Evolutionary conservation across 2,797 vertebrate species (phyloP).

Genomic region (Acrossocheilus fasciatus): DNA sequence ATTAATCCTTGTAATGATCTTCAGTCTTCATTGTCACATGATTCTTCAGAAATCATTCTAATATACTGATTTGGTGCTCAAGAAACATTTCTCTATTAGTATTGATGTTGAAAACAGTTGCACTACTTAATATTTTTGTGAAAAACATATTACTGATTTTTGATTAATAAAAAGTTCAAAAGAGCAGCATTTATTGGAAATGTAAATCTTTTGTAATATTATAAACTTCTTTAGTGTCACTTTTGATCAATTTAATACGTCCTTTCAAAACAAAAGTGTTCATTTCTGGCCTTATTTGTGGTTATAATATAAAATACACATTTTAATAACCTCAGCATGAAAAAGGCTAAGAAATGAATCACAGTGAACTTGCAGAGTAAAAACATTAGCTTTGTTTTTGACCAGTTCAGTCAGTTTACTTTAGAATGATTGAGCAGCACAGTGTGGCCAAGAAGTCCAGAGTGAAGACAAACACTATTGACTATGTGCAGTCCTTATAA

Average conservation of each 20-base stretch:
- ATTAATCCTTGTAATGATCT: too few species aligned
- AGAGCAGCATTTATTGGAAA: neutral
- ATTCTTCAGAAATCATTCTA: neutral
- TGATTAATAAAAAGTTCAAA: neutral
- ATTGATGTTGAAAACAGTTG: neutral
- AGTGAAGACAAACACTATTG: conserved; percentile 71
- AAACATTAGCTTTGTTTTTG: conserved; percentile 35
- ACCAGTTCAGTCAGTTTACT: conserved; percentile 18
- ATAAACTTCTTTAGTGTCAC: too few species aligned
- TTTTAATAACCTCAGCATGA: conserved; percentile 11
- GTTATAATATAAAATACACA: neutral
- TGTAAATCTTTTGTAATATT: neutral
- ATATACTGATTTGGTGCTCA: neutral
- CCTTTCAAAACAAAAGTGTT: neutral
- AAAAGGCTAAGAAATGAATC: neutral
- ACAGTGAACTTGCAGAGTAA: conserved; percentile 8
- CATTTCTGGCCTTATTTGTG: neutral
- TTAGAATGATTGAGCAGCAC: conserved; percentile 59
- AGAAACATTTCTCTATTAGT: neutral
- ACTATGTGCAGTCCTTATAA: conserved; percentile 89
- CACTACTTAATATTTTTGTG: neutral
- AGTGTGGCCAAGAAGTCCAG: conserved; percentile 64
- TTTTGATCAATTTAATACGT: neutral
- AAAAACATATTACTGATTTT: neutral
- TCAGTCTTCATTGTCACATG: neutral